phyloP scores from a whole-genome alignment of 2,797 vertebrate genomes.

The Lycodopsis pacificus region DNA sequence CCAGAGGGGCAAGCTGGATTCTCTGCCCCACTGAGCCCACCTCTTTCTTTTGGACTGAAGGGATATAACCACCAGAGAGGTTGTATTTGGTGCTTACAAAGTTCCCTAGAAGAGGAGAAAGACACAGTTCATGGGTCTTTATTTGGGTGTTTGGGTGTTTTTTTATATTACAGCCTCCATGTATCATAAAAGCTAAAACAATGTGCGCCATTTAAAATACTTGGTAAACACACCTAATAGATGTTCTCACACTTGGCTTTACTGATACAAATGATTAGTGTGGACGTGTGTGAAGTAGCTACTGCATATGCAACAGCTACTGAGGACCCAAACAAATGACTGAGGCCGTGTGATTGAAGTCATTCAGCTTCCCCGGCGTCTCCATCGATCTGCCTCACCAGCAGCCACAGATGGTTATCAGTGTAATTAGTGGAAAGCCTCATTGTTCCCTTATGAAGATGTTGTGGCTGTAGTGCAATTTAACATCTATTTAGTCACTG shows the following conservation, averaged over 20 bases:
- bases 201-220: slow-evolving; percentile 7
- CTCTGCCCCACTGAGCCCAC: slow-evolving; percentile 93
- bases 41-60: slow-evolving; percentile 96
- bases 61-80: slow-evolving; percentile 83
- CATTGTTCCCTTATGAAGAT: slow-evolving; percentile 65
- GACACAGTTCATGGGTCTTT: slow-evolving; percentile 31
- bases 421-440: slow-evolving; percentile 65
- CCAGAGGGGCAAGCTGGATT: slow-evolving; percentile 91
- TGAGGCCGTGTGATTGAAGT: slow-evolving; percentile 50
- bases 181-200: background rate
- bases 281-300: slow-evolving; percentile 9
- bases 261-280: background rate
- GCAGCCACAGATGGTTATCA: slow-evolving; percentile 66
- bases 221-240: slow-evolving; percentile 11
- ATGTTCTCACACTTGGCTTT: slow-evolving; percentile 13
- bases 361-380: slow-evolving; percentile 52
- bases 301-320: slow-evolving; percentile 46
- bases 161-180: background rate
- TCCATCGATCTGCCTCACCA: slow-evolving; percentile 40
- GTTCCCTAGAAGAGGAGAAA: slow-evolving; percentile 74
- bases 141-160: background rate
- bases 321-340: slow-evolving; percentile 37
- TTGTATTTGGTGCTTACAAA: slow-evolving; percentile 86
- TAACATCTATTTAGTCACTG: slow-evolving; percentile 62
- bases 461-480: slow-evolving; percentile 57